phyloP scores from a whole-genome alignment of 1,140 invertebrate genomes.

The Euura lappo region DNA sequence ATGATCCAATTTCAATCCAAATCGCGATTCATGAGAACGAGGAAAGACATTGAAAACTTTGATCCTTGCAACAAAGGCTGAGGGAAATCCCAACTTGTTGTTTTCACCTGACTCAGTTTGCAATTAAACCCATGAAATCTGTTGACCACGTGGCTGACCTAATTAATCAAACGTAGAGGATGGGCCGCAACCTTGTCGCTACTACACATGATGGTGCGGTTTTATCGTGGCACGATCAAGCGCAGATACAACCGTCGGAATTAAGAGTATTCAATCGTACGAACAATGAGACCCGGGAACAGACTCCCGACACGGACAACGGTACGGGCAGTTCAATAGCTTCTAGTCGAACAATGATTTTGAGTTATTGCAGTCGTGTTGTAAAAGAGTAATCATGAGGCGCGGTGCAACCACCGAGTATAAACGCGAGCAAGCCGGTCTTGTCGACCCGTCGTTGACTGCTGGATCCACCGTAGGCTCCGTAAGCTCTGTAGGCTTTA shows the following conservation, averaged over 20 bases:
- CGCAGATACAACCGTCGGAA: background rate
- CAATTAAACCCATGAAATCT: too few relatives aligned
- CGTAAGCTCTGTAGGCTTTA: background rate
- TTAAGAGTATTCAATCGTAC: background rate
- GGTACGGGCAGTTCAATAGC: background rate
- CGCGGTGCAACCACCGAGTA: background rate
- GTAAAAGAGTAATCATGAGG: conserved; percentile 3
- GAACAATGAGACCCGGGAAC: background rate
- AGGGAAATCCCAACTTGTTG: too few relatives aligned
- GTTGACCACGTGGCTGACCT: too few relatives aligned
- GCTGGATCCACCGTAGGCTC: background rate
- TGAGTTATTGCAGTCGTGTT: background rate
- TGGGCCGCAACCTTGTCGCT: too few relatives aligned
- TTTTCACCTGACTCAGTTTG: too few relatives aligned
- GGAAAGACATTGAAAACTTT: too few relatives aligned
- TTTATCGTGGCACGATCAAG: background rate
- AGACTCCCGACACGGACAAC: background rate
- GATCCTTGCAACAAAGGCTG: too few relatives aligned
- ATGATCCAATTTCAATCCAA: too few relatives aligned
- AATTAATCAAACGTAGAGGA: too few relatives aligned
- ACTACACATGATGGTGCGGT: too few relatives aligned
- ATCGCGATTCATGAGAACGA: too few relatives aligned
- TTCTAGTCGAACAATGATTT: background rate
- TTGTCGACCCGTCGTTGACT: background rate
- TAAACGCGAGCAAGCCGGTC: conserved; percentile 3